Evolutionary conservation across 2,113 vertebrate species (phyloP), one percentile per base, ranked within the genome.

Genomic region (Daphoenositta chrysoptera): DNA sequence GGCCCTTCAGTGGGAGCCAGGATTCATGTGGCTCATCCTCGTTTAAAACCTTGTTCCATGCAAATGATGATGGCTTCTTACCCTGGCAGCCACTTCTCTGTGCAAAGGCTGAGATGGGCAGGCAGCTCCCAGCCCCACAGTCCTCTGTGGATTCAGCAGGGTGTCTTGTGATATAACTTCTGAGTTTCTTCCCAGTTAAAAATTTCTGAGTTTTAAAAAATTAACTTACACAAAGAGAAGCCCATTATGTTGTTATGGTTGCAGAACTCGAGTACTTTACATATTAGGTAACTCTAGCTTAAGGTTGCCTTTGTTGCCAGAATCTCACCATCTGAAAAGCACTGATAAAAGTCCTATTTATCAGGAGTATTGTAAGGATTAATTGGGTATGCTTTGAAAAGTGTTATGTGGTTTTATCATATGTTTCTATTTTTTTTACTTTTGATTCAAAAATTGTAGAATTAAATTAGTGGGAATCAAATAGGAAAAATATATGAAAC

Each of bases 281-380:
- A 2, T 83, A 37, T 57, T 57, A 75, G 61, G 65, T 76, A 73
- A 47, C 19, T 63, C 42, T 64, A 50, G 28, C 26, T 73, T 91
- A 77, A 85, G 45, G 30, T 56, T 93, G 61, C 27, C 39, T 76
- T 82, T 85, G n/a, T 82, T 94, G 66, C 30, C 71, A 70, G 64
- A 92, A 93, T 97, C 93, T 97, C 44, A 56, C 51, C 69, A 87
- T 92, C 96, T 89, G 91, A 89, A 94, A 94, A 76, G 17, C n/a
- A 12, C 56, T n/a, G 94, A 92, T 95, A 94, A 68, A 87, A 94
- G 53, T 75, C 39, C 72, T 57, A 22, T 91, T 51, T 58, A 68
- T 45, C 65, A 72, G 23, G 23, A 68, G 13, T 76, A 79, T 51
- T 92, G 65, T 87, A 21, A 76, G 51, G 53, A 93, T 82, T 94